phyloP scores from a whole-genome alignment of 2,797 vertebrate genomes.

The Catharus ustulatus region DNA sequence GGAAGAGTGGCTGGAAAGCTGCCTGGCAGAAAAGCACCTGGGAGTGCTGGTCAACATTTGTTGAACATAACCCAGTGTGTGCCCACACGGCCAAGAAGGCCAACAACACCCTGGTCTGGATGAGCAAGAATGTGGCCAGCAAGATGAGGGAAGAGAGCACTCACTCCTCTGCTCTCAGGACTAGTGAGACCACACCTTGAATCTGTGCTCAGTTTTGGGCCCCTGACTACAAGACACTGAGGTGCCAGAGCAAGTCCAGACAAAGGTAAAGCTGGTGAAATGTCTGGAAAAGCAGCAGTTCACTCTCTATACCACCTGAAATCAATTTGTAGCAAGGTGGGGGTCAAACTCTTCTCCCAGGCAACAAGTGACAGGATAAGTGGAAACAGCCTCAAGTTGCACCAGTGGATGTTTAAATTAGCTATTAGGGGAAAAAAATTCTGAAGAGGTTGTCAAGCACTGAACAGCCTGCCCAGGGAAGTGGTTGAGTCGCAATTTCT shows the following conservation, averaged over 20 bases:
- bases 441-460: background rate
- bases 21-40: background rate
- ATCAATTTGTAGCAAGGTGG: background rate
- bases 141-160: background rate
- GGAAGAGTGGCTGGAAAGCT: background rate
- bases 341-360: fast-evolving
- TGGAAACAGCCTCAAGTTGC: background rate
- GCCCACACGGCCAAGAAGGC: background rate
- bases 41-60: background rate
- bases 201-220: background rate
- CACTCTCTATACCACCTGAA: background rate
- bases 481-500: background rate
- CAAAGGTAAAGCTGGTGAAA: background rate
- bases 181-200: background rate
- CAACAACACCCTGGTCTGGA: background rate
- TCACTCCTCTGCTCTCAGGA: background rate
- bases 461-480: background rate
- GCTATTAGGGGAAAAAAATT: background rate
- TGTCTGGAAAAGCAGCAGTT: background rate
- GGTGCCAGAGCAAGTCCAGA: background rate
- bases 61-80: background rate
- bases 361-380: background rate
- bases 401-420: background rate
- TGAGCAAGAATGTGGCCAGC: background rate
- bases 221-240: background rate